Base-by-base conservation (phyloP, 2,888 invertebrate species). In the Resseliella maxima region DNA sequence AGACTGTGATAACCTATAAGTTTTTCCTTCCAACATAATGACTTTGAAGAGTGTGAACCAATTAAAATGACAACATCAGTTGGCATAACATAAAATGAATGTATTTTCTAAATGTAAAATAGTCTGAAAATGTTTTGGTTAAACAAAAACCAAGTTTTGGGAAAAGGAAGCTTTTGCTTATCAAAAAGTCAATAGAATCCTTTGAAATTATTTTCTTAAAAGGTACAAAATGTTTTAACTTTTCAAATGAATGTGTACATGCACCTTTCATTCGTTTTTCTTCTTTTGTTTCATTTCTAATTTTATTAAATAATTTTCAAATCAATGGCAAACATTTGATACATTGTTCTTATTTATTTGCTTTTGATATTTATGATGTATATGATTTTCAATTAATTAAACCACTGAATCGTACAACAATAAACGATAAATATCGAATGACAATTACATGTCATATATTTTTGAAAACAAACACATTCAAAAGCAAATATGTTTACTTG, bases 51-150 rank as follows among this genome's bases (percentile, higher is more conserved):
- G 27, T 59, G 72, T 72, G 72, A 72, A 72, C 31, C 72, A 72
- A 72, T 72, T 72, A 72, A 72, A 31, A 72, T 72, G 72, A 72
- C 72, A 72, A 35, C 72, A 27, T 72, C 46, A 31, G 15, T 72
- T 31, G 3, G 35, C 72, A 72, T 72, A 72, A 35, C 72, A 72
- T n/a, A n/a, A n/a, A n/a, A n/a, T 72, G 12, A n/a, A 31, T 72
- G 10, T 31, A 12, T 72, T 3, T 31, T 72, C 31, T 31, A 12
- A 72, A 31, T 31, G 31, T 31, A 31, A 12, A 72, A 72, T 72
- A 72, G 31, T 72, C 72, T 31, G 2, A 3, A 31, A 27, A 72
- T 72, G 72, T 31, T 72, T 72, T 2, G 21, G 15, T 72, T 72
- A 15, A 72, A 59, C 59, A 59, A 72, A 72, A 72, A 15, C 8